A percentile compares a stretch with the other conserved stretches of the same genome.
Evolutionary conservation across 2,888 invertebrate species (phyloP).

Genomic region (Agriotes lineatus): DNA sequence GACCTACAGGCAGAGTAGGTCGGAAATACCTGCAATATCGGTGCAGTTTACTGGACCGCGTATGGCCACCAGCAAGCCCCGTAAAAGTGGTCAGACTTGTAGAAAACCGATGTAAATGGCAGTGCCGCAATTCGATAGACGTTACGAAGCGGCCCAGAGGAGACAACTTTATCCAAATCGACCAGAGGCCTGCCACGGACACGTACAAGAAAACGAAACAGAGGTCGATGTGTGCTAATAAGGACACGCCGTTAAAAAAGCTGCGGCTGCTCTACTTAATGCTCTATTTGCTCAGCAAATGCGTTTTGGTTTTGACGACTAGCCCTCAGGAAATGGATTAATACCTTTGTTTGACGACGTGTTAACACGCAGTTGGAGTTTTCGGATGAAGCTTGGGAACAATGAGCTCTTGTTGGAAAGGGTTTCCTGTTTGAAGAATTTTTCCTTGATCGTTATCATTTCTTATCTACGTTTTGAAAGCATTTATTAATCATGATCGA

Average conservation of each 20-base stretch:
- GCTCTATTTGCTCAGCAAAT: conserved; percentile 36
- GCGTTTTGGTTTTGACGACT: conserved; percentile 15
- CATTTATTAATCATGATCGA: no score
- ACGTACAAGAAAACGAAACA: not conserved
- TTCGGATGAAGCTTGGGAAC: not conserved
- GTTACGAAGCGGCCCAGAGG: not conserved
- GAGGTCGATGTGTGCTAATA: not conserved
- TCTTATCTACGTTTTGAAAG: no score
- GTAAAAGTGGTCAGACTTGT: conserved; percentile 37
- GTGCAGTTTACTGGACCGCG: conserved; percentile 35
- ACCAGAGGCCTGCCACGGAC: not conserved
- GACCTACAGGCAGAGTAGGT: conserved; percentile 33
- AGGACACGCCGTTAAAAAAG: conserved; percentile 3
- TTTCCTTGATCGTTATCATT: no score
- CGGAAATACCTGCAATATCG: conserved; percentile 39
- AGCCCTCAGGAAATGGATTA: conserved; percentile 24
- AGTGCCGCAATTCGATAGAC: not conserved
- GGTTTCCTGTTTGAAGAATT: no score
- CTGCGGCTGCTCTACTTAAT: conserved; percentile 30
- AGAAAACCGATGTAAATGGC: conserved; percentile 19
- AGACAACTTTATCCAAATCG: not conserved
- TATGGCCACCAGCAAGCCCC: conserved; percentile 17
- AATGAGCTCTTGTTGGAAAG: not conserved
- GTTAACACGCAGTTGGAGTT: not conserved
- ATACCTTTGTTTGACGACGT: conserved; percentile 2